Evolutionary conservation across 2,113 vertebrate species (phyloP).

Genomic region (Morone chrysops): DNA sequence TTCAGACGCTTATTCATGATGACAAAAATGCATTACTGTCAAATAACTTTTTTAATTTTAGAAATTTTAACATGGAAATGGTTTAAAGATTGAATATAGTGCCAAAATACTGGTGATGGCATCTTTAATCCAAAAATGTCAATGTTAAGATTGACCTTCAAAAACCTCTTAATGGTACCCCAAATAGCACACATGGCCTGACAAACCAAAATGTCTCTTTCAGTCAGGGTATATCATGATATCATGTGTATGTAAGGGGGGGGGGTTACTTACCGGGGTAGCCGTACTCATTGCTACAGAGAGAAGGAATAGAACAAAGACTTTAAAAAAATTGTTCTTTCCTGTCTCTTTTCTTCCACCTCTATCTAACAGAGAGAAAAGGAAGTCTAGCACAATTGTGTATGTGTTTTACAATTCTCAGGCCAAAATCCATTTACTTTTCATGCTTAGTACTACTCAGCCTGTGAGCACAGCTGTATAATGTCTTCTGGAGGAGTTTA

Average conservation of each 20-base stretch:
- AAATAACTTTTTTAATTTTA: background rate
- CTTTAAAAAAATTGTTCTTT: background rate
- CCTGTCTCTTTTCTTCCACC: background rate
- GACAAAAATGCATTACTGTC: constrained; percentile 7
- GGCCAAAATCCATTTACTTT: background rate
- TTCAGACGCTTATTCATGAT: background rate
- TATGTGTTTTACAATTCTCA: background rate
- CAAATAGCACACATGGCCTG: background rate
- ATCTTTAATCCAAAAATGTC: background rate
- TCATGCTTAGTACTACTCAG: background rate
- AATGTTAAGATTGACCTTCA: constrained; percentile 37
- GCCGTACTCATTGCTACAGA: constrained; percentile 23
- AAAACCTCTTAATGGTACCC: constrained; percentile 17
- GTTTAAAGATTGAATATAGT: background rate
- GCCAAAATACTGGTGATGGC: background rate
- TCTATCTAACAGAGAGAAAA: background rate
- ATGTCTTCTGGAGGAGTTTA: background rate
- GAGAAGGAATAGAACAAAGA: constrained; percentile 26
- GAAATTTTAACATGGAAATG: background rate
- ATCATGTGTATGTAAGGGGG: background rate
- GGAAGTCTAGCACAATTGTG: background rate
- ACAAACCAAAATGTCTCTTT: background rate
- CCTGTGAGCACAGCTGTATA: background rate
- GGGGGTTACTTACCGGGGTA: constrained; percentile 31
- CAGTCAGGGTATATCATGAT: background rate